Evolutionary conservation across 1,140 invertebrate species (phyloP), one percentile per base, ranked within the genome.

Genomic region (Leptonema lineaticorne): DNA sequence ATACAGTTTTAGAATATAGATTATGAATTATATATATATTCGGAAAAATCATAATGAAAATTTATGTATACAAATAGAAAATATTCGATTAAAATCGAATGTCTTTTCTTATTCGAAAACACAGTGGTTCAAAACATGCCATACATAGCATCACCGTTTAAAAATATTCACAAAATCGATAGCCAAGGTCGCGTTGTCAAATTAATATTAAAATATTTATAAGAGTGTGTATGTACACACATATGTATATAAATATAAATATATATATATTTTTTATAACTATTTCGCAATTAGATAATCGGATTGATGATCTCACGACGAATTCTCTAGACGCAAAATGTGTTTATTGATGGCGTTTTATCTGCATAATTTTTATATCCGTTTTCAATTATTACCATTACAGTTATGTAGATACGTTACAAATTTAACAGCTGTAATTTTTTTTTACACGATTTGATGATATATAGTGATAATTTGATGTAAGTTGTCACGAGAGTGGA

Each of bases 271-370:
- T 50, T 53, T 53, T 53, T 53, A 11, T 26, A 11, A 7, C 22
- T 26, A 24, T 53, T 53, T 53, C 50, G 50, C 20, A 53, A 53
- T 53, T 11, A 8, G 50, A 26, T 53, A 53, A 53, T 53, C 50
- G 50, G 18, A 53, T 53, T 53, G 50, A 53, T 53, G 50, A 53
- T 53, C 50, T 53, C 50, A 53, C 50, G 18, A 24, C 22, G 50
- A 11, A 24, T 22, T 53, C 50, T 53, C 50, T 53, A 20, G 50
- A 53, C 50, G n/a, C n/a, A n/a, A n/a, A n/a, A n/a, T n/a, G n/a
- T n/a, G n/a, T n/a, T n/a, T n/a, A n/a, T n/a, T n/a, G n/a, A n/a
- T n/a, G n/a, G n/a, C n/a, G n/a, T n/a, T n/a, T n/a, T n/a, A n/a
- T n/a, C n/a, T n/a, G n/a, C n/a, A n/a, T 18, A 53, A 26, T 53